Percentiles rank a stretch among this genome's conserved stretches.
Conservation (phyloP, 2,113 vertebrate species). For the Andinoacara biseriatus region DNA sequence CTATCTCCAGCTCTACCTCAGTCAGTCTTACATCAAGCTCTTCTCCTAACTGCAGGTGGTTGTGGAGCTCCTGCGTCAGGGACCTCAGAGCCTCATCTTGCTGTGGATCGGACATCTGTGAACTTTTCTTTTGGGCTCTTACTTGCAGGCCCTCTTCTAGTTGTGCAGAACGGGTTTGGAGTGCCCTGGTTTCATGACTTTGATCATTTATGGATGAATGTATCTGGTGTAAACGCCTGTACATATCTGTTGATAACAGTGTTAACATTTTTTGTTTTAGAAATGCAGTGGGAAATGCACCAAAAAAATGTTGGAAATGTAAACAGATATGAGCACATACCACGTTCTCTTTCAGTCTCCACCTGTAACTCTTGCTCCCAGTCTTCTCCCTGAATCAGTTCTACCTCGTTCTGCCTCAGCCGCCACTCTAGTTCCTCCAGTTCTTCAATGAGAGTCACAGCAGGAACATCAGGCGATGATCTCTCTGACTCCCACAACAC, state of each 20-base stretch:
- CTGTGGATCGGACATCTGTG: neutral
- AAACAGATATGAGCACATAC: neutral
- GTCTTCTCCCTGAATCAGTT: constrained; percentile 80
- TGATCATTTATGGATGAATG: constrained; percentile 82
- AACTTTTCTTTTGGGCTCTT: constrained; percentile 55
- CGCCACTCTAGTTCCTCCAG: constrained; percentile 73
- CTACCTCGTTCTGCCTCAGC: constrained; percentile 79
- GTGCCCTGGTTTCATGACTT: constrained; percentile 76
- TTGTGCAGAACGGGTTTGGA: constrained; percentile 72
- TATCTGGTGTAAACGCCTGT: constrained; percentile 79
- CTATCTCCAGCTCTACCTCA: constrained; percentile 79
- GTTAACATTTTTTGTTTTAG: neutral
- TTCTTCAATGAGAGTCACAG: neutral
- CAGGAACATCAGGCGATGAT: neutral
- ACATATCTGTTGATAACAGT: constrained; percentile 66
- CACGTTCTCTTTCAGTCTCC: constrained; percentile 84
- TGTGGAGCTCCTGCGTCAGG: constrained; percentile 84
- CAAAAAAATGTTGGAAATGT: neutral
- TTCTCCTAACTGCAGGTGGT: constrained; percentile 79
- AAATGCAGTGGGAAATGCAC: neutral
- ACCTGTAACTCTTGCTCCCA: constrained; percentile 84
- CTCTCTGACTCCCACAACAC: constrained; percentile 68
- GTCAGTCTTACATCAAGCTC: constrained; percentile 80
- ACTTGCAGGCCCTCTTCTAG: constrained; percentile 82
- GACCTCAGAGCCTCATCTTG: constrained; percentile 77